These are phyloP conservation scores for Steatornis caripensis DNA, from an alignment of 2,113 vertebrate genomes.

Conservation along the genomic window DNA sequence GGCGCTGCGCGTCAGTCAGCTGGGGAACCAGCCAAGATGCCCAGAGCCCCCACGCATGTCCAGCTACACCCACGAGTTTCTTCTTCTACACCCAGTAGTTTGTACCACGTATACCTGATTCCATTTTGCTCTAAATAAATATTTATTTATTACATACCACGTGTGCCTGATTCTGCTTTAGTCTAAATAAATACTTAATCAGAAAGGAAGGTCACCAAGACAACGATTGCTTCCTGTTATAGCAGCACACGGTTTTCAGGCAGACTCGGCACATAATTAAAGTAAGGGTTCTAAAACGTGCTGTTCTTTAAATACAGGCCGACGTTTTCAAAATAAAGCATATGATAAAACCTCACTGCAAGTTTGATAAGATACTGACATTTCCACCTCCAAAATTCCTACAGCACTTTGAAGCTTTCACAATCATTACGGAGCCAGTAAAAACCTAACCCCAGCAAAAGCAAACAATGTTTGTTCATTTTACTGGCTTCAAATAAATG, in stretches of 20 bases:
- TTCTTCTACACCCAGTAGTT: background rate
- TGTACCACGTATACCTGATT: background rate
- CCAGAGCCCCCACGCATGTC: fast-evolving
- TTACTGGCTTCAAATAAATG: background rate
- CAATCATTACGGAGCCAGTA: background rate
- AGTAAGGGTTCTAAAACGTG: fast-evolving
- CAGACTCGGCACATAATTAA: background rate
- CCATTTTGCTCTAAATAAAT: background rate
- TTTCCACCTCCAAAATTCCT: background rate
- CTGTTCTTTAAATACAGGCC: background rate
- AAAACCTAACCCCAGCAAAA: background rate
- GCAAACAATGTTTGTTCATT: background rate
- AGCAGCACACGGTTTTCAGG: fast-evolving
- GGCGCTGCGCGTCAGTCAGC: fast-evolving
- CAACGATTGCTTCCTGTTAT: background rate
- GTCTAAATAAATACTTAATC: background rate
- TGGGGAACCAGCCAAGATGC: fast-evolving
- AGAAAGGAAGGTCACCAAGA: background rate
- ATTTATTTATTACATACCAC: background rate
- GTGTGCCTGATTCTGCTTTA: background rate
- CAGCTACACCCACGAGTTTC: fast-evolving
- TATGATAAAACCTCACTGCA: background rate
- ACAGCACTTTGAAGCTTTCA: background rate
- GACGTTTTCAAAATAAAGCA: background rate
- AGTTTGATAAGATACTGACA: background rate